Base-by-base conservation (phyloP, 2,888 invertebrate species). In the Margaritifera margaritifera region DNA sequence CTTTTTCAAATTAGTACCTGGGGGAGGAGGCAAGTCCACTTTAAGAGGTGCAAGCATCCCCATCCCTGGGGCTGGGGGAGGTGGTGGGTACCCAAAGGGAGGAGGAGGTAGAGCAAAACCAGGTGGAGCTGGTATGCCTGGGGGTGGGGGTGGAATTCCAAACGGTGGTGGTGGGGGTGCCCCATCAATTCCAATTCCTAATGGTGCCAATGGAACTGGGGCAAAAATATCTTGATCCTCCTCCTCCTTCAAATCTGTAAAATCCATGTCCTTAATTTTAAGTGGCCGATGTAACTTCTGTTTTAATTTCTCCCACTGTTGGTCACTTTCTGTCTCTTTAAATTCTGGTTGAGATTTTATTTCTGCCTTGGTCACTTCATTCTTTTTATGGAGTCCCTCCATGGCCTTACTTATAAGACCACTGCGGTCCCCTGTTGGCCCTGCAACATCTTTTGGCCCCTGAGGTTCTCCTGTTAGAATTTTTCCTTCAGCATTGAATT, bases 361-460 rank as follows among this genome's bases (percentile, higher is more conserved):
- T 87, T 70, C 74, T 2, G 71, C 72, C 64, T 78, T 74, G 6
- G 67, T 63, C 27, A 78, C 75, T 62, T 80, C 84, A 57, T 64
- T 75, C 74, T 77, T 77, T 57, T 72, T 75, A 55, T 62, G 71
- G 84, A 97, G 91, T 82, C 95, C 96, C 90, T 96, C 95, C 92
- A 96, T 97, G 86, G 97, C 97, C 91, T 96, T 96, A 65, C 94
- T 95, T 79, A 97, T 96, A 80, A 97, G 92, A 61, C 97, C 97
- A 70, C 94, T 94, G 94, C 96, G 94, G 84, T 96, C 86, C 51
- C 84, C 84, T 18, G 64, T 62, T 3, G 76, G 81, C 42, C 77
- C 75, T 20, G 73, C 52, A 6, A 72, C 58, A 59, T 71, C 76
- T 62, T 75, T 80, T 60, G 73, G 73, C 68, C 74, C 75, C 62